Evolutionary conservation across 2,113 vertebrate species (phyloP).

Genomic region (Hyperopisus bebe): DNA sequence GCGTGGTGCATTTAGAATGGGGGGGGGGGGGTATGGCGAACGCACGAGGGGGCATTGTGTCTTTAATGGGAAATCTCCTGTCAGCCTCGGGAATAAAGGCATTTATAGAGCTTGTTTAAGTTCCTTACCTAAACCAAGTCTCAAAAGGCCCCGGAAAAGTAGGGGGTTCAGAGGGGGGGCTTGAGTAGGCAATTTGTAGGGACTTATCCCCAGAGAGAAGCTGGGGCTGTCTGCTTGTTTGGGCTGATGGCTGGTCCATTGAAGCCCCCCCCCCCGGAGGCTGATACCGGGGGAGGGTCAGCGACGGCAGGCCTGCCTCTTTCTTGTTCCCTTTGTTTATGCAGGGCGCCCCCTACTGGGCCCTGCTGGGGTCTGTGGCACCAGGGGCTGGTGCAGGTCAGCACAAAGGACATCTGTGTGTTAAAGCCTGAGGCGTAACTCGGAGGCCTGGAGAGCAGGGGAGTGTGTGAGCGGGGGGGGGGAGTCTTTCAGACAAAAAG

Average conservation of each 20-base stretch:
- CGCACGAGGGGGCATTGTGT: background rate
- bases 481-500: conserved; percentile 56
- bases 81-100: background rate
- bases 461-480: conserved; percentile 21
- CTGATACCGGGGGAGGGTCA: background rate
- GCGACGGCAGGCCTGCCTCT: background rate
- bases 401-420: conserved; percentile 69
- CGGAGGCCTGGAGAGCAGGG: background rate
- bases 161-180: background rate
- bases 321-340: conserved; percentile 37
- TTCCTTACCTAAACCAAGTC: background rate
- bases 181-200: background rate
- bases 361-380: background rate
- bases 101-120: background rate
- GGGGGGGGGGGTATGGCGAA: background rate
- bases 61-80: conserved; percentile 1
- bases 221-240: background rate
- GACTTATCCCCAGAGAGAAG: background rate
- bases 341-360: conserved; percentile 35
- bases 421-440: conserved; percentile 32
- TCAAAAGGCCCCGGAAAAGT: background rate
- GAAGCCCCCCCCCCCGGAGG: background rate
- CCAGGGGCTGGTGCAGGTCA: conserved; percentile 47
- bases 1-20: background rate
- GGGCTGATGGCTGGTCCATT: background rate